Evolutionary conservation across 2,888 invertebrate genomes (phyloP).

Genomic region (Apamea anceps): DNA sequence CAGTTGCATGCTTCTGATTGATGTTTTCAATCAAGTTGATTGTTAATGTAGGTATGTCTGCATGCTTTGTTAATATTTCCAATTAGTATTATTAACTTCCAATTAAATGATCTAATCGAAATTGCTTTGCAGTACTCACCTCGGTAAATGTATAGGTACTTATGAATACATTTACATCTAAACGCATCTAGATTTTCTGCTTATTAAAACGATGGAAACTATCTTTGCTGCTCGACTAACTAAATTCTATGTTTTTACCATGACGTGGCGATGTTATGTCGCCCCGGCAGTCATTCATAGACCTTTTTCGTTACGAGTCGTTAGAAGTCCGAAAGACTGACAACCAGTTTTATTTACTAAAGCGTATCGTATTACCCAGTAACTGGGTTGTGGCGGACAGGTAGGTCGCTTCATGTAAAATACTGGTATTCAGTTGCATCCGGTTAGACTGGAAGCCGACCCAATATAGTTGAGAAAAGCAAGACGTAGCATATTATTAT

Average conservation of each 20-base stretch:
- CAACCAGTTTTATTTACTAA: not conserved
- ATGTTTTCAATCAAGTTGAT: slow-evolving; percentile 36
- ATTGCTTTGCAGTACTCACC: not conserved
- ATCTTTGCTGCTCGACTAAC: not conserved
- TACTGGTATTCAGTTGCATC: not conserved
- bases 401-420: not conserved
- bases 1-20: slow-evolving; percentile 28
- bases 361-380: not conserved
- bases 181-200: not conserved
- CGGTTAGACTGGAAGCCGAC: not conserved
- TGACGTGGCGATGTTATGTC: not conserved
- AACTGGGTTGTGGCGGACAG: not conserved
- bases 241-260: not conserved
- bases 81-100: not conserved
- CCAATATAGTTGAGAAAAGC: not conserved
- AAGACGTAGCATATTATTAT: not conserved
- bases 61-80: slow-evolving; percentile 2
- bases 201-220: not conserved
- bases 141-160: not conserved
- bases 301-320: not conserved
- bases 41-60: slow-evolving; percentile 1
- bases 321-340: not conserved
- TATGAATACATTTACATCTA: not conserved
- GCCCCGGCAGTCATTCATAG: not conserved
- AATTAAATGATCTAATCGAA: slow-evolving; percentile 1